Conservation (phyloP, 2,797 vertebrate genomes). For the Loris lydekkerianus region DNA sequence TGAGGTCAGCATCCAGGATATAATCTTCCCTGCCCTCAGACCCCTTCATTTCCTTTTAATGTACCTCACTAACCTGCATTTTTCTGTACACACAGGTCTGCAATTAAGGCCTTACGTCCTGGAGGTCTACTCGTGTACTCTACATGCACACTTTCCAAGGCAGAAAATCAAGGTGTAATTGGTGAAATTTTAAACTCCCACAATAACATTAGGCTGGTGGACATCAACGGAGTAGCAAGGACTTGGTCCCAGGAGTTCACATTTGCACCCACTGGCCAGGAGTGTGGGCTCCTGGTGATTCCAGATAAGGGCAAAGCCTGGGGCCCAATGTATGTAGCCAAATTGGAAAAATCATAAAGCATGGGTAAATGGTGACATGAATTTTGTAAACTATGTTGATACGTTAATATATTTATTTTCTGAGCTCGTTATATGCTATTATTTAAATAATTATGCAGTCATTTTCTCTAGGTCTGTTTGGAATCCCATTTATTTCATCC, state of each 20-base stretch:
- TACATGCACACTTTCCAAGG: constrained; percentile 95
- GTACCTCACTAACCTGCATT: constrained; percentile 28
- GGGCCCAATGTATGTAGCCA: constrained; percentile 97
- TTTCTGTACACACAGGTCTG: constrained; percentile 91
- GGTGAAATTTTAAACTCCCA: constrained; percentile 89
- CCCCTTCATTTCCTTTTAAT: background rate
- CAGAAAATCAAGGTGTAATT: constrained; percentile 94
- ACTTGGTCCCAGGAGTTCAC: constrained; percentile 91
- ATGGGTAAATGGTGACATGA: background rate
- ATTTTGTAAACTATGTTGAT: constrained; percentile 28
- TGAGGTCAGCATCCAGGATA: background rate
- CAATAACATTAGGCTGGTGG: constrained; percentile 89
- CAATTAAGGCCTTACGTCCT: constrained; percentile 93
- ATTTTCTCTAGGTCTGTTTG: constrained; percentile 22
- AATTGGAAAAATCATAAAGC: constrained; percentile 89
- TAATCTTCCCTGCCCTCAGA: background rate
- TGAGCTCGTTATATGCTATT: background rate
- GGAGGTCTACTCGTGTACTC: constrained; percentile 96
- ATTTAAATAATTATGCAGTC: background rate
- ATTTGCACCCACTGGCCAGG: constrained; percentile 87
- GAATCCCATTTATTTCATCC: constrained; percentile 35
- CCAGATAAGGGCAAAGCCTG: constrained; percentile 93
- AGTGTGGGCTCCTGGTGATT: constrained; percentile 93
- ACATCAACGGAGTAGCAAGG: constrained; percentile 90
- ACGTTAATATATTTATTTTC: constrained; percentile 31